phyloP scores from a whole-genome alignment of 2,888 invertebrate species.

The Lypha dubia region DNA sequence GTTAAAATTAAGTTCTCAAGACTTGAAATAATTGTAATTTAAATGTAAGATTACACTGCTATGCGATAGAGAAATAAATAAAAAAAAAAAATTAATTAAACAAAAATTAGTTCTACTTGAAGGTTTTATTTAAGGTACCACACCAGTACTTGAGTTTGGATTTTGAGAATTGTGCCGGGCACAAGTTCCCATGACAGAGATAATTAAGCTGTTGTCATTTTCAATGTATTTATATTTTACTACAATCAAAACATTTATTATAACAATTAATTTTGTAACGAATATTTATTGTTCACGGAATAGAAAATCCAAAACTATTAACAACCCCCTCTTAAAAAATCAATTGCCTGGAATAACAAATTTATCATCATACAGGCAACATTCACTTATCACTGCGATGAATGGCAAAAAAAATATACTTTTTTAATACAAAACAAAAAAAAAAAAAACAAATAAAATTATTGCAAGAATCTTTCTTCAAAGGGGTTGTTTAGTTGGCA shows the following conservation, averaged over 20 bases:
- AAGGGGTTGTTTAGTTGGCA: constrained; percentile 70
- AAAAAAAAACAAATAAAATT: too few species aligned
- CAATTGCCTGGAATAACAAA: constrained; percentile 80
- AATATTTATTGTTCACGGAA: constrained; percentile 7
- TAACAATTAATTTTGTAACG: constrained; percentile 77
- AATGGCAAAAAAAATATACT: constrained; percentile 31
- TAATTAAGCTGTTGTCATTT: constrained; percentile 30
- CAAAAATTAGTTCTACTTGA: constrained; percentile 58
- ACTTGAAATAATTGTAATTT: constrained; percentile 51
- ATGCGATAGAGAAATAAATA: constrained; percentile 2
- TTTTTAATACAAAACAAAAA: constrained; percentile 20
- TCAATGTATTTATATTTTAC: constrained; percentile 15
- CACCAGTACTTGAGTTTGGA: constrained; percentile 53
- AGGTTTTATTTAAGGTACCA: constrained; percentile 25
- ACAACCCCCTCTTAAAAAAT: constrained; percentile 76
- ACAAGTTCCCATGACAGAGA: constrained; percentile 64
- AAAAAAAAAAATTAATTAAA: constrained; percentile 11
- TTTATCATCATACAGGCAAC: constrained; percentile 76
- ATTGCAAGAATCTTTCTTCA: background rate
- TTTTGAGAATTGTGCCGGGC: constrained; percentile 46
- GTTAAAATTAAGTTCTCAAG: constrained; percentile 48
- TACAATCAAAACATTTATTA: constrained; percentile 77
- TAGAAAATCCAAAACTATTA: constrained; percentile 64
- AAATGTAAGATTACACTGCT: constrained; percentile 24
- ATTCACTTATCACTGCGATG: constrained; percentile 71